Percentiles rank a stretch among this genome's conserved stretches.
Evolutionary conservation across 2,797 vertebrate species (phyloP).

Genomic region (Enteromius trimaculatus): DNA sequence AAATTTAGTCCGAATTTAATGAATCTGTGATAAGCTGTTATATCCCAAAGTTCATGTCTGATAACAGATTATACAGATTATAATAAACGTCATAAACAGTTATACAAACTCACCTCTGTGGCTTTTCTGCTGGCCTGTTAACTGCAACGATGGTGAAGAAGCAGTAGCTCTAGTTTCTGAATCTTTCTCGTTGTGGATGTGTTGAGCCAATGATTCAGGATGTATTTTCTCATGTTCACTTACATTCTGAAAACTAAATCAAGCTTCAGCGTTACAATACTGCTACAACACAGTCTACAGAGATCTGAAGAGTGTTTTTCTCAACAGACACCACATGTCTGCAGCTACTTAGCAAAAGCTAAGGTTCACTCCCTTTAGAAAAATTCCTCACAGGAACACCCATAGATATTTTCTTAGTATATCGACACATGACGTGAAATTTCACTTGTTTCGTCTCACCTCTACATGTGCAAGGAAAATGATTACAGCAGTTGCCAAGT

Average conservation of each 20-base stretch:
- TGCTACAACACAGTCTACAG: background rate
- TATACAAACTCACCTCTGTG: constrained; percentile 24
- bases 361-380: constrained; percentile 50
- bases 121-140: constrained; percentile 13
- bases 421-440: constrained; percentile 1
- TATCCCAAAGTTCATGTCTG: too few relatives aligned
- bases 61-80: background rate
- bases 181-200: constrained; percentile 25
- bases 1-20: background rate
- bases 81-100: too few relatives aligned
- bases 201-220: constrained; percentile 18
- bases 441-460: background rate
- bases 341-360: constrained; percentile 16
- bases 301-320: background rate
- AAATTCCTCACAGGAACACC: constrained; percentile 46
- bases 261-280: background rate
- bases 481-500: background rate
- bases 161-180: constrained; percentile 27
- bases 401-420: constrained; percentile 25
- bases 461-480: constrained; percentile 1
- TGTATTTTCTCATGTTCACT: constrained; percentile 4
- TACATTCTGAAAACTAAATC: constrained; percentile 40
- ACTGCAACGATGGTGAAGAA: background rate
- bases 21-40: background rate
- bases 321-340: constrained; percentile 30